Evolutionary conservation across 1,140 invertebrate genomes (phyloP), one percentile per base, ranked within the genome.

Genomic region (Manduca sexta): DNA sequence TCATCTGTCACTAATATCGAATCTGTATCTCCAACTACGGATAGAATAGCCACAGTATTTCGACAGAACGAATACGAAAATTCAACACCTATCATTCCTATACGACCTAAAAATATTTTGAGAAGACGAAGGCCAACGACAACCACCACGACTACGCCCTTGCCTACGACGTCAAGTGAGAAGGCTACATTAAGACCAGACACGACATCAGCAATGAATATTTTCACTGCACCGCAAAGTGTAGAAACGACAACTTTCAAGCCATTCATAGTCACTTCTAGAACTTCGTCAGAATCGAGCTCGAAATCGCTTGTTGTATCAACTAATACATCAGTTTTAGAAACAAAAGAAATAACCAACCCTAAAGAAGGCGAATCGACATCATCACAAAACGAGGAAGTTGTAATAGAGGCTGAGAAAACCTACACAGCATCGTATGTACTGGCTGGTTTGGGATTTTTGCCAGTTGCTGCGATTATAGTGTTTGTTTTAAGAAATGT

Each of bases 351-450:
- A 21, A 51, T 69, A 8, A 76, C 86, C 51, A 56, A 64, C 44
- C 69, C 56, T 5, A 52, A 67, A 58, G 58, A 54, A 11, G 54
- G 31, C 17, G 52, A 70, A 13, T 40, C 55, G 4, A 14, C 45
- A 39, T 45, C 56, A 33, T 64, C 65, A 18, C 67, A 78, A 6
- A 72, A 87, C 52, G 65, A 83, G 57, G 88, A 88, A 63, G 84
- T 88, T 7, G 72, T 87, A 10, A 79, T 88, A 26, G 86, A 89
- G 72, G 82, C 86, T 61, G 74, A 88, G 17, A 88, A 88, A 35
- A 86, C 86, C 31, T 89, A 89, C 52, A 82, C 89, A 40, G 86
- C 88, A 3, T 88, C 89, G 1, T 88, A 90, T 50, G 83, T 90
- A 6, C 65, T 91, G 52, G 88, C 88, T 15, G 88, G 86, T 0